A percentile compares a stretch with the other conserved stretches of the same genome.
phyloP scores from a whole-genome alignment of 2,888 invertebrate genomes.

The Microctonus aethiopoides region DNA sequence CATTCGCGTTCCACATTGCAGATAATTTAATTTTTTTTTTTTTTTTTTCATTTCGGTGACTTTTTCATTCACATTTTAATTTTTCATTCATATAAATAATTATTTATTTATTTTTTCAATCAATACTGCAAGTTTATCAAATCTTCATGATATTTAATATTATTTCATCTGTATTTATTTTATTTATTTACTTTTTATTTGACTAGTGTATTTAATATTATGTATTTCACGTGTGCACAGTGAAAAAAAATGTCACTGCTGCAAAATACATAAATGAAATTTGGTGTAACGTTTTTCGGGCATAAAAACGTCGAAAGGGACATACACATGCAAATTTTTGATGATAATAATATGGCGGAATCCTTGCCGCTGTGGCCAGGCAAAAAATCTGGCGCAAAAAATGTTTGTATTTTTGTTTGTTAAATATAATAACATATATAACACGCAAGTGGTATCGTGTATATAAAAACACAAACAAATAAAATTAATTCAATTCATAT shows the following conservation, averaged over 20 bases:
- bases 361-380: not conserved
- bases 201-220: conserved; percentile 12
- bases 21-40: not conserved
- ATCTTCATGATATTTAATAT: not conserved
- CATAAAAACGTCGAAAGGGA: conserved; percentile 20
- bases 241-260: conserved; percentile 30
- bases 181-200: not conserved
- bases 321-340: conserved; percentile 29
- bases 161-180: not conserved
- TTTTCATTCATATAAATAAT: not conserved
- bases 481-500: not conserved
- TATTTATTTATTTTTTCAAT: not conserved
- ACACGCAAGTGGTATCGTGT: conserved; percentile 2
- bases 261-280: conserved; percentile 20
- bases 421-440: not conserved
- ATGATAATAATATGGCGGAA: conserved; percentile 1
- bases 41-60: not conserved
- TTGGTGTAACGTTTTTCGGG: conserved; percentile 23
- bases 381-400: conserved; percentile 2
- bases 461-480: not conserved
- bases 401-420: not conserved
- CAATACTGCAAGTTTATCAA: not conserved
- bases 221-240: conserved; percentile 26
- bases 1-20: not conserved
- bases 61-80: not conserved